Percentiles rank a stretch among this genome's conserved stretches.
Conservation (phyloP, 2,797 vertebrate genomes). For the Xenentodon cancila region DNA sequence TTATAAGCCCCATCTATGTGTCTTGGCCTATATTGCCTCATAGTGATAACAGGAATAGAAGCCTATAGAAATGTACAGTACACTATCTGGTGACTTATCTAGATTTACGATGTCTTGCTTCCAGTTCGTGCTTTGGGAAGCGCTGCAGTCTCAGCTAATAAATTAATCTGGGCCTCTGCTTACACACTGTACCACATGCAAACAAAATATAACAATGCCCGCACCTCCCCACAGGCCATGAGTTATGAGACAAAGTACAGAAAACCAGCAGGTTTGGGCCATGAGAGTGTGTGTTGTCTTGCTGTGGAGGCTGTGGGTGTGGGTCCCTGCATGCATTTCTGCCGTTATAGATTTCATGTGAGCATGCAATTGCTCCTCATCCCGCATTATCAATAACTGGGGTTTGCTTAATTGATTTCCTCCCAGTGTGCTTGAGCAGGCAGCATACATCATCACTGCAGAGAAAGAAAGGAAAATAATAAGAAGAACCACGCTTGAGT, state of each 20-base stretch:
- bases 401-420: slow-evolving; percentile 78
- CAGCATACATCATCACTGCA: slow-evolving; percentile 63
- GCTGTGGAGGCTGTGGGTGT: slow-evolving; percentile 14
- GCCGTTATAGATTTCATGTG: slow-evolving; percentile 74
- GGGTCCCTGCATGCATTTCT: slow-evolving; percentile 34
- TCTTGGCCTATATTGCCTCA: slow-evolving; percentile 46
- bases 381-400: slow-evolving; percentile 73
- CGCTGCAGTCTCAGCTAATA: slow-evolving; percentile 76
- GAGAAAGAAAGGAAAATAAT: slow-evolving; percentile 26
- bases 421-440: slow-evolving; percentile 65
- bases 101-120: slow-evolving; percentile 81
- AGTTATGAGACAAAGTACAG: slow-evolving; percentile 76
- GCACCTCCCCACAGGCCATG: slow-evolving; percentile 71
- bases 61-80: slow-evolving; percentile 67
- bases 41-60: slow-evolving; percentile 50
- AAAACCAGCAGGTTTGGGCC: slow-evolving; percentile 67
- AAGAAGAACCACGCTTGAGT: slow-evolving; percentile 30
- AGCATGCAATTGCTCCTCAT: slow-evolving; percentile 65
- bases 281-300: slow-evolving; percentile 25
- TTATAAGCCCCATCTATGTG: slow-evolving; percentile 45
- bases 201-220: slow-evolving; percentile 74
- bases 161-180: slow-evolving; percentile 77
- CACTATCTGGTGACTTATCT: slow-evolving; percentile 76
- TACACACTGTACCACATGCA: slow-evolving; percentile 64
- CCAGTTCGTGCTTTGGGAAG: slow-evolving; percentile 79